Evolutionary conservation across 2,888 invertebrate species (phyloP), one percentile per base, ranked within the genome.

Genomic region (Carterocephalus palaemon): DNA sequence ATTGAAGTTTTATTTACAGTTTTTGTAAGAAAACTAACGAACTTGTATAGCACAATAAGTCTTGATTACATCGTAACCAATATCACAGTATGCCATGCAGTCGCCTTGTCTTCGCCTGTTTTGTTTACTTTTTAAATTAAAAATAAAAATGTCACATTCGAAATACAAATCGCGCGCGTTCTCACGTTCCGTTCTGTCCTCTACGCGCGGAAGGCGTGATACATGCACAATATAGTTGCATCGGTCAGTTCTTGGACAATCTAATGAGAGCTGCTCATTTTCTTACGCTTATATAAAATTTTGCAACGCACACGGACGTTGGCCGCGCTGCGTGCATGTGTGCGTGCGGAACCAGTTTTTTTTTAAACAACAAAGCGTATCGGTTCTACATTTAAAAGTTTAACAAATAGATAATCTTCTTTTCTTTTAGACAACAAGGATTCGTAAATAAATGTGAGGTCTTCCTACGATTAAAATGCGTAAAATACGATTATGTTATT

Each of bases 81-180:
- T 29, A 29, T 26, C 28, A 28, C 13, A 13, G n/a, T 26, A 22
- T 20, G 12, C n/a, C 23, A 31, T 32, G 43, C 47, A 43, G n/a
- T 9, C 9, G 8, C 17, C 4, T 7, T 24, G 16, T 24, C 2
- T 36, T 24, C 38, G 29, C 20, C 22, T 39, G 29, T 47, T 46
- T 48, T 48, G 50, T 38, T 42, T 39, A 40, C 40, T 46, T 29
- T 8, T 34, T 48, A 41, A 46, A 51, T 31, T 5, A 42, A 47
- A 52, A 47, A 36, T 22, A 12, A 41, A 52, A 51, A 49, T 51
- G 47, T 53, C 53, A 53, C 52, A 47, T 51, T 42, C 43, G 48
- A 43, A 33, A 48, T 50, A 46, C 38, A 22, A 40, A 34, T 34
- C n/a, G 17, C 46, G 48, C 41, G 38, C 42, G 29, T 40, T 41